These are phyloP conservation scores for Xylota sylvarum DNA, from an alignment of 2,888 invertebrate genomes.

Conservation along the genomic window DNA sequence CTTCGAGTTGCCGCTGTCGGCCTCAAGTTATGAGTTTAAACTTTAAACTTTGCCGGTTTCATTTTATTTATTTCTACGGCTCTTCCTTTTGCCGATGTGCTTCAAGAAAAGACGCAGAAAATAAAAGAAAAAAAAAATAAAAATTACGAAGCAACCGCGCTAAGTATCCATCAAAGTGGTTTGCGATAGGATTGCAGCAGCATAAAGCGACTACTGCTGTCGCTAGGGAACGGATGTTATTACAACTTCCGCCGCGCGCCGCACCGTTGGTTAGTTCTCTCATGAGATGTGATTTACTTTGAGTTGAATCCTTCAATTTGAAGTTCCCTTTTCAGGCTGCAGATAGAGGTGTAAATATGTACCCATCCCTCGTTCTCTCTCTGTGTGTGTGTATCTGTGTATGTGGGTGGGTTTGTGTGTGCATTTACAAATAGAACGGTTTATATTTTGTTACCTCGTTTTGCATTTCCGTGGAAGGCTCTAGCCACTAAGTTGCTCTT, in stretches of 20 bases:
- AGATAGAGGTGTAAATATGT: conserved; percentile 54
- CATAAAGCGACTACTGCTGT: conserved; percentile 63
- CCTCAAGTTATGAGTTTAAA: conserved; percentile 76
- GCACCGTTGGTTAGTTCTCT: conserved; percentile 56
- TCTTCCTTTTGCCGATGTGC: conserved; percentile 57
- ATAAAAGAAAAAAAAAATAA: conserved; percentile 17
- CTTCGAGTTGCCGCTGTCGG: conserved; percentile 70
- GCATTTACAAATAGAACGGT: conserved; percentile 44
- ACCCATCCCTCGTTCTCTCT: no score
- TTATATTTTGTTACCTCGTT: conserved; percentile 68
- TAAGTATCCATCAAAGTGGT: conserved; percentile 76
- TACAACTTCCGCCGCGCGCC: conserved; percentile 56
- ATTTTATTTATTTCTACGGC: conserved; percentile 67
- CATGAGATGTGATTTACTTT: conserved; percentile 76
- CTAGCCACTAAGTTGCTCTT: conserved; percentile 74
- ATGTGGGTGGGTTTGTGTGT: conserved; percentile 1
- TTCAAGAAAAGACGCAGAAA: conserved; percentile 33
- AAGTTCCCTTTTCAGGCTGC: conserved; percentile 53
- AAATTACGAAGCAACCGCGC: conserved; percentile 54
- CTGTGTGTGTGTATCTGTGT: not conserved
- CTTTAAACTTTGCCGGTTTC: conserved; percentile 69
- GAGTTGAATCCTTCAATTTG: conserved; percentile 73
- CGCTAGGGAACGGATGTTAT: conserved; percentile 74
- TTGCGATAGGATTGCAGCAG: conserved; percentile 65
- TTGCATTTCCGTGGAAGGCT: conserved; percentile 69